Base-by-base conservation (phyloP, 2,797 vertebrate species). In the Galaxias olidus region DNA sequence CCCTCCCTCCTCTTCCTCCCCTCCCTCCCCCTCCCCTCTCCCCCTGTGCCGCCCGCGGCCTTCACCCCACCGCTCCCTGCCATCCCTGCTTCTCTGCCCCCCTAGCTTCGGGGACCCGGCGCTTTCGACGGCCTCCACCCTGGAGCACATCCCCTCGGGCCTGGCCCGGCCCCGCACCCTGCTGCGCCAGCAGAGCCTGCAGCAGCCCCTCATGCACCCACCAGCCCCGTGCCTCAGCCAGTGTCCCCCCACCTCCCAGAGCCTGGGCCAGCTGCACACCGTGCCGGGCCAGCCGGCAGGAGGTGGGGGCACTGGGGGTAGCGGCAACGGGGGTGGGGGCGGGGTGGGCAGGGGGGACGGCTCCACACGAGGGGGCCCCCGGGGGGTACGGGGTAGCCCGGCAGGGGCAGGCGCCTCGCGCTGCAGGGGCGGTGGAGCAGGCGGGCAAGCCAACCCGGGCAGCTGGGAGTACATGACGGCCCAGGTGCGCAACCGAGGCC, bases 391-490 rank as follows among this genome's bases (percentile, higher is more conserved):
- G 79, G 89, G 85, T 3, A 87, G 91, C 85, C 91, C 90, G 44
- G 91, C 90, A 60, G 78, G 89, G 60, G 93, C 93, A n/a, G 92
- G 94, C 73, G 72, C 86, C 46, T 92, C 96, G 79, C 94, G 93
- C 83, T 89, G 89, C 79, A 93, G 91, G 79, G 86, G 88, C 74
- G 91, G 91, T 43, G 94, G 92, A 14, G 88, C 92, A 46, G 92
- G 92, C 76, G 91, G 90, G 55, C 92, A 90, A 18, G 91, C 88
- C 84, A 95, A 92, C 79, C 94, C 97, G 0, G 96, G 98, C 87
- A 98, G 96, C 93, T 97, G 95, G 97, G 97, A 99, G 91, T 94
- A 98, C 88, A 93, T 98, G 94, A 96, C 97, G 95, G 96, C 96
- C 87, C 95, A 99, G 91, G 96, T 99, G 84, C 94, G 93, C 85